Percentiles rank a stretch among this genome's conserved stretches.
These are phyloP conservation scores for Diphyllodes magnificus DNA, from an alignment of 2,113 vertebrate species.

Conservation along the genomic window DNA sequence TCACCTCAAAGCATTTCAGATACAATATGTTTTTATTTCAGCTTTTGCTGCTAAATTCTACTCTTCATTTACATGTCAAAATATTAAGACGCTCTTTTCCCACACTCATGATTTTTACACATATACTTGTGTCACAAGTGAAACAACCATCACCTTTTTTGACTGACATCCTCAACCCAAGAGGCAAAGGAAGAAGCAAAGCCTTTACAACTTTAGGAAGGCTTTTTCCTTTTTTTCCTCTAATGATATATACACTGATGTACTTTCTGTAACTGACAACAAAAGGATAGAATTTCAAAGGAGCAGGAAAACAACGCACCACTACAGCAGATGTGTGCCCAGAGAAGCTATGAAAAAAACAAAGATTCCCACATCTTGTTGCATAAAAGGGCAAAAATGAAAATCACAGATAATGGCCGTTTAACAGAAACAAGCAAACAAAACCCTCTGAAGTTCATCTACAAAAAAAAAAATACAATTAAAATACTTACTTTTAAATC, in stretches of 20 bases:
- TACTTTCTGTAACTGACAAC: not conserved
- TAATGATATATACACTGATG: not conserved
- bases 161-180: not conserved
- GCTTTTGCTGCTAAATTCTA: not conserved
- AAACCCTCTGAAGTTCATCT: not conserved
- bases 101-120: not conserved
- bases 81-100: not conserved
- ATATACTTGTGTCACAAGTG: not conserved
- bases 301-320: not conserved
- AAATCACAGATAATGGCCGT: not conserved
- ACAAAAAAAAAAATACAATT: not conserved
- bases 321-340: not conserved
- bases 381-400: not conserved
- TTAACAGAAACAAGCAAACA: not conserved
- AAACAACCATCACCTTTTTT: not conserved
- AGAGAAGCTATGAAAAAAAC: not conserved
- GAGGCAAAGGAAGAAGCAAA: not conserved
- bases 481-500: not conserved
- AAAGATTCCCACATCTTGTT: not conserved
- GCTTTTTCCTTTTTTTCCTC: not conserved
- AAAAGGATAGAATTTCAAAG: not conserved
- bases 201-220: not conserved
- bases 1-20: not conserved
- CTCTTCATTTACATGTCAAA: slow-evolving; percentile 42
- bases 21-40: slow-evolving; percentile 41